Evolutionary conservation across 1,140 invertebrate species (phyloP), one percentile per base, ranked within the genome.

Genomic region (Hirudo medicinalis): DNA sequence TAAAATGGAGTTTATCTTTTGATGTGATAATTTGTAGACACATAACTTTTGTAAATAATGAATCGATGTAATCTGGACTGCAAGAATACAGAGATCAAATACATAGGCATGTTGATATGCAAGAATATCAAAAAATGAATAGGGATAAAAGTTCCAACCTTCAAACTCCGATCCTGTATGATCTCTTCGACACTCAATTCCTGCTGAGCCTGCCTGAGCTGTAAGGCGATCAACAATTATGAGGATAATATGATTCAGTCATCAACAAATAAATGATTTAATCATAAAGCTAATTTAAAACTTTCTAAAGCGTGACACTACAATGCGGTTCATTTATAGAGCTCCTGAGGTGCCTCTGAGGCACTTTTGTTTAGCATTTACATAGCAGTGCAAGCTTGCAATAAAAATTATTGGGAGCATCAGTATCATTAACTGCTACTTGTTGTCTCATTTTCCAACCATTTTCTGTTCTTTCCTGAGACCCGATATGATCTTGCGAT

Each of bases 381-480:
- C n/a, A 60, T 8, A 60, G 27, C 27, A 27, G 15, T 6, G 55
- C 8, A 8, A 22, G 15, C 4, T 22, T 60, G 20, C 15, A n/a
- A 6, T 22, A 4, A 22, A 60, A n/a, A 60, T 22, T 4, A 5
- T 60, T 60, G 55, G 27, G 55, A 27, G 55, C 27, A 60, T 60
- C 55, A 57, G 9, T 5, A 57, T 20, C 25, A n/a, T 57, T n/a
- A 57, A 57, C 54, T 2, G 32, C 32, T 36, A 36, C 6, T 36
- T 36, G 32, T n/a, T n/a, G n/a, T n/a, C n/a, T n/a, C n/a, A n/a
- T n/a, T n/a, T n/a, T n/a, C 32, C 19, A 63, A 63, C 57, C 57
- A 63, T 25, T 63, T 63, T 63, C 29, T 63, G 57, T 63, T 63
- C 57, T 32, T 63, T 63, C 57, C 57, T 63, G 22, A 63, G 29